Conservation (phyloP, 2,113 vertebrate species). For the Dipodomys ordii region DNA sequence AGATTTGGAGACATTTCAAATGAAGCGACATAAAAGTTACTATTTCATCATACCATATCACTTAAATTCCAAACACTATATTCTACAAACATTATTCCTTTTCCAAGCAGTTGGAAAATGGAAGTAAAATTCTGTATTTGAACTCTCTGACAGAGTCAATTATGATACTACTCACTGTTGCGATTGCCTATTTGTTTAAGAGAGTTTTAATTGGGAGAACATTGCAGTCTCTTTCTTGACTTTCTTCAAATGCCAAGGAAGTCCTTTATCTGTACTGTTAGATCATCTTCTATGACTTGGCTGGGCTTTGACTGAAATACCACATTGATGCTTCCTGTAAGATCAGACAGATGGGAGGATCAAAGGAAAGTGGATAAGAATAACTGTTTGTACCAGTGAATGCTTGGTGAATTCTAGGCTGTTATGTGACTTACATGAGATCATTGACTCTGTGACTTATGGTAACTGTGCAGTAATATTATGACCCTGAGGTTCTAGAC, state of each 20-base stretch:
- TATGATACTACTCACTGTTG: not conserved
- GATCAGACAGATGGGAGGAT: not conserved
- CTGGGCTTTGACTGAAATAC: not conserved
- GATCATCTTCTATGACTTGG: not conserved
- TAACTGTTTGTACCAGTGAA: not conserved
- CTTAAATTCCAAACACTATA: too few relatives aligned
- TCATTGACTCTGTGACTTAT: not conserved
- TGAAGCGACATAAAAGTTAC: not conserved
- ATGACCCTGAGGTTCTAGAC: not conserved
- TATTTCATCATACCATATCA: too few relatives aligned
- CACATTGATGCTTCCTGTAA: slow-evolving; percentile 14
- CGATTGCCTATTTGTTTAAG: not conserved
- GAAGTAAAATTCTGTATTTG: not conserved
- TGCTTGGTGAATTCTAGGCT: not conserved
- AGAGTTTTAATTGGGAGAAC: not conserved
- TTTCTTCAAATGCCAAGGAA: slow-evolving; percentile 4
- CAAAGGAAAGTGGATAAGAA: not conserved
- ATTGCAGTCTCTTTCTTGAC: not conserved
- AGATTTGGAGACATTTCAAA: not conserved
- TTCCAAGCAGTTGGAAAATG: slow-evolving; percentile 4
- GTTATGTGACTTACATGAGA: not conserved
- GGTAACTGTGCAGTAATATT: not conserved
- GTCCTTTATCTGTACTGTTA: not conserved
- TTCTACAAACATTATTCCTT: too few relatives aligned
- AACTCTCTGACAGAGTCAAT: not conserved